These are phyloP conservation scores for Thomomys bottae DNA, from an alignment of 2,113 vertebrate genomes.

Conservation along the genomic window DNA sequence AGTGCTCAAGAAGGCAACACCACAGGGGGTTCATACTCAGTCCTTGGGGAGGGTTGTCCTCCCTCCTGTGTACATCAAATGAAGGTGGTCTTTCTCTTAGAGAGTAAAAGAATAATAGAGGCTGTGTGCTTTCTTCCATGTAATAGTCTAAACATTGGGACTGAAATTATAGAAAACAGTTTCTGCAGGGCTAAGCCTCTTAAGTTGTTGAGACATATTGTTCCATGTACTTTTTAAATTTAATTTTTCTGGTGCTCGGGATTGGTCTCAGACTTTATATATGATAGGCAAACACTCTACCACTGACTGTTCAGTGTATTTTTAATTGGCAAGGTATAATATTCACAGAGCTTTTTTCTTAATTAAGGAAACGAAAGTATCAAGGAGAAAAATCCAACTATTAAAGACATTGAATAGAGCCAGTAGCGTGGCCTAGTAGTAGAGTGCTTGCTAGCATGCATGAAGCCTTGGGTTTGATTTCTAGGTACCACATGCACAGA, in stretches of 20 bases:
- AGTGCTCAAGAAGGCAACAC: not conserved
- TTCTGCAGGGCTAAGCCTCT: not conserved
- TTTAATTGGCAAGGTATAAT: not conserved
- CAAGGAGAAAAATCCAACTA: not conserved
- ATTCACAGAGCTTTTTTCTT: not conserved
- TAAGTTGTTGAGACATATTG: not conserved
- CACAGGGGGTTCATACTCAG: not conserved
- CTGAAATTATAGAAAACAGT: not conserved
- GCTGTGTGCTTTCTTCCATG: not conserved
- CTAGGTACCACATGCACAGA: too few relatives aligned
- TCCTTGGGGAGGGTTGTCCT: not conserved
- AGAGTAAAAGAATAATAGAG: not conserved
- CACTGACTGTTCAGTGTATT: not conserved
- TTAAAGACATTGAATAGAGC: not conserved
- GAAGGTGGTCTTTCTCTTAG: not conserved
- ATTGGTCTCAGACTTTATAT: not conserved
- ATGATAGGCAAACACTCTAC: accelerated
- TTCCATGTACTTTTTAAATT: not conserved
- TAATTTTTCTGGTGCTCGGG: too few relatives aligned
- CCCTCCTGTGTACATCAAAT: accelerated
- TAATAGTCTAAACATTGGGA: not conserved
- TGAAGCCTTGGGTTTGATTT: too few relatives aligned
- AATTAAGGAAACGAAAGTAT: slow-evolving; percentile 33
- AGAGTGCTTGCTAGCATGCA: too few relatives aligned
- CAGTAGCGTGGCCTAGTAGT: too few relatives aligned